Percentiles rank a stretch among this genome's conserved stretches.
Conservation (phyloP, 1,140 invertebrate species). For the Venustaconcha ellipsiformis region DNA sequence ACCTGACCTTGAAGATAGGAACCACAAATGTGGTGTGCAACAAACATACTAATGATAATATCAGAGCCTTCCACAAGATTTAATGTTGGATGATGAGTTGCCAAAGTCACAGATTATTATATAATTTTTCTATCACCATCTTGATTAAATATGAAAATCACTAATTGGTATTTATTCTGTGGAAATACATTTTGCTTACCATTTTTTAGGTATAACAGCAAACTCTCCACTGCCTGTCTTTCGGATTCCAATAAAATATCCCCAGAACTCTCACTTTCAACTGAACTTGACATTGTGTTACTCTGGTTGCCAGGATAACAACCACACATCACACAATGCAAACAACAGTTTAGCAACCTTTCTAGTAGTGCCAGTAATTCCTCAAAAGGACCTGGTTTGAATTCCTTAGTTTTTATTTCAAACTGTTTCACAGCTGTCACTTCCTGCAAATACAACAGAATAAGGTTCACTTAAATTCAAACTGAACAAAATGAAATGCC, state of each 20-base stretch:
- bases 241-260: conserved; percentile 38
- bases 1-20: too few species aligned
- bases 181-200: conserved; percentile 23
- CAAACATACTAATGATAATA: too few species aligned
- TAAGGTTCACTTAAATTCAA: too few species aligned
- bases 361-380: conserved; percentile 31
- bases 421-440: conserved; percentile 28
- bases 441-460: conserved; percentile 12
- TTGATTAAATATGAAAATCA: too few species aligned
- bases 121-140: too few species aligned
- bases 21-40: too few species aligned
- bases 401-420: conserved; percentile 36
- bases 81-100: too few species aligned
- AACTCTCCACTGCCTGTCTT: conserved; percentile 41
- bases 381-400: conserved; percentile 32
- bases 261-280: conserved; percentile 23
- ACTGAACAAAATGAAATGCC: too few species aligned
- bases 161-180: too few species aligned
- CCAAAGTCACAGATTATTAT: too few species aligned
- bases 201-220: conserved; percentile 45
- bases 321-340: conserved; percentile 41
- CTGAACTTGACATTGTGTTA: conserved; percentile 15
- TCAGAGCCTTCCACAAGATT: too few species aligned
- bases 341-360: conserved; percentile 32
- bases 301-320: conserved; percentile 30